Evolutionary conservation across 2,113 vertebrate species (phyloP).

Genomic region (Cyanoderma ruficeps): DNA sequence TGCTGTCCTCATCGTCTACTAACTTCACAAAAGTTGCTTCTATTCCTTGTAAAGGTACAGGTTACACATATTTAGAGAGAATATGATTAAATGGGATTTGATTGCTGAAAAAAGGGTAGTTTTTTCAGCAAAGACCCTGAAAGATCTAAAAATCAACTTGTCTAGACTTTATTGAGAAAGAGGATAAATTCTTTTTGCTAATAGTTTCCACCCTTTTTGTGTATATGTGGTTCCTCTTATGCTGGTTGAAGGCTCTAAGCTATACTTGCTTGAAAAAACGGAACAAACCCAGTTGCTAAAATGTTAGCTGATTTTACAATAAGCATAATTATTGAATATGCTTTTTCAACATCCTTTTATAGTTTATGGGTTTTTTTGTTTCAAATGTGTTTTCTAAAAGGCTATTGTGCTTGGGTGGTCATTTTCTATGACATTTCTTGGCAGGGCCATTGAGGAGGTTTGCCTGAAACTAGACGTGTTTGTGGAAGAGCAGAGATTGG

Average conservation of each 20-base stretch:
- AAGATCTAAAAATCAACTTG: not conserved
- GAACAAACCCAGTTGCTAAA: not conserved
- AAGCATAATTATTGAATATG: not conserved
- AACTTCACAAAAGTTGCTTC: conserved; percentile 91
- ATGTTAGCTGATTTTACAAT: conserved; percentile 8
- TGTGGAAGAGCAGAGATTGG: conserved; percentile 7
- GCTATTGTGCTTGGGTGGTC: conserved; percentile 32
- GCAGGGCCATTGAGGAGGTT: not conserved
- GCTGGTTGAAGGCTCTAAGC: not conserved
- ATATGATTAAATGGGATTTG: not conserved
- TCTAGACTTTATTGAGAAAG: not conserved
- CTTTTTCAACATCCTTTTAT: conserved; percentile 29
- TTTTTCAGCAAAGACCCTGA: not conserved
- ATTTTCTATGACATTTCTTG: conserved; percentile 37
- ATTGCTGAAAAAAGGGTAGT: not conserved
- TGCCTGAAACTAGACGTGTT: not conserved
- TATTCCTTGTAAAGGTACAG: conserved; percentile 85
- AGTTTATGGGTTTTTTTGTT: not conserved
- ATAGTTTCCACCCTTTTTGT: not conserved
- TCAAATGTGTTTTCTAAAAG: not conserved
- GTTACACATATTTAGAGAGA: not conserved
- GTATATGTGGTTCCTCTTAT: not conserved
- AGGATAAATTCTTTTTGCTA: not conserved
- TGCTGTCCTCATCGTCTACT: conserved; percentile 80
- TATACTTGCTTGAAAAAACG: not conserved